phyloP scores from a whole-genome alignment of 2,888 invertebrate genomes.

The Synergus itoensis region DNA sequence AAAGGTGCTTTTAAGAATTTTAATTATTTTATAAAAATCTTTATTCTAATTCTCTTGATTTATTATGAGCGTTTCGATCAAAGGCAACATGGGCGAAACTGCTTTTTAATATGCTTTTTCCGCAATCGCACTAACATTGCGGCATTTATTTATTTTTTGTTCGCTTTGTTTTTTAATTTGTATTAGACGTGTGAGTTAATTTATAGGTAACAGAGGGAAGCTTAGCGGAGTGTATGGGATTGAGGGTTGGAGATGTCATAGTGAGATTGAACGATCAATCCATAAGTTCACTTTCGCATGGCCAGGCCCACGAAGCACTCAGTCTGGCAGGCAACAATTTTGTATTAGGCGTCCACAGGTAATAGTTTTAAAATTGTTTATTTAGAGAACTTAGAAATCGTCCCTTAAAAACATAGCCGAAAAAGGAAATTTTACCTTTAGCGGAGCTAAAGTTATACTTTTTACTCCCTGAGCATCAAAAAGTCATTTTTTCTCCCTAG shows the following conservation, averaged over 20 bases:
- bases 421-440: too few relatives aligned
- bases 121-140: constrained; percentile 5
- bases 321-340: constrained; percentile 86
- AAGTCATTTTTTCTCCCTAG: too few relatives aligned
- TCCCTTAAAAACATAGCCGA: too few relatives aligned
- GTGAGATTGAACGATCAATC: constrained; percentile 86
- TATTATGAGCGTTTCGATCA: constrained; percentile 1
- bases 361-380: constrained; percentile 51
- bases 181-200: neutral
- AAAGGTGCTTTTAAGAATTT: too few relatives aligned
- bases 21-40: neutral
- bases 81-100: neutral
- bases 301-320: constrained; percentile 88
- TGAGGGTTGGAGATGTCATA: constrained; percentile 91
- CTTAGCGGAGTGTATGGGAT: constrained; percentile 89
- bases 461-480: too few relatives aligned
- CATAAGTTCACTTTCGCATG: constrained; percentile 85
- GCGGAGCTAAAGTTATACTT: too few relatives aligned
- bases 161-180: neutral
- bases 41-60: neutral
- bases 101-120: neutral
- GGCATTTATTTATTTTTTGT: neutral
- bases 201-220: constrained; percentile 88
- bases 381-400: neutral
- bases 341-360: constrained; percentile 86